Evolutionary conservation across 2,888 invertebrate genomes (phyloP), one percentile per base, ranked within the genome.

Genomic region (Euzophera pinguis): DNA sequence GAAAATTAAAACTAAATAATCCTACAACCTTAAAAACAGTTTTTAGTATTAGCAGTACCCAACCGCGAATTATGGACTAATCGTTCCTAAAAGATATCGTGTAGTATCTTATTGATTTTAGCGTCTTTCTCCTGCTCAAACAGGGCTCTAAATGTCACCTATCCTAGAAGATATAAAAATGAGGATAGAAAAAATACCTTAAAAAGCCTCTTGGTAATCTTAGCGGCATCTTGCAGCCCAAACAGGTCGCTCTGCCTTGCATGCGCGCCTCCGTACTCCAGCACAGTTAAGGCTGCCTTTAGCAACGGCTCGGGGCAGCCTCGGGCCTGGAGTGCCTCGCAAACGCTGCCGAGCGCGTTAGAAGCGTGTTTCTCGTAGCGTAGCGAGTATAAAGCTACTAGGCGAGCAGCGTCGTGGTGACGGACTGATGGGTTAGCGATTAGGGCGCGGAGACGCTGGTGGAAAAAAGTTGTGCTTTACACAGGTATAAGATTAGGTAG

Each of bases 301-400:
- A 92, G 78, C 47, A 92, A 78, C 54, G 88, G 89, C 34, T 95
- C 94, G n/a, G 93, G 85, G 14, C 95, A 92, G n/a, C 94, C 94
- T 53, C 95, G 91, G 59, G 91, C 92, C 69, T 93, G 93, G 54
- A 98, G 91, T 42, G 94, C 89, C 42, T 95, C 94, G 53, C 96
- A 82, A 12, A 99, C 92, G 0, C 94, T 93, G 0, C 92, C 91
- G 16, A 97, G 93, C 5, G 81, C 81, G 80, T 97, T 97, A 79
- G 93, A 96, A 50, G 95, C 93, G 80, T 98, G 95, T 62, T 95
- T 95, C 84, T 98, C 98, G 83, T 99, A 99, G 29, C 97, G 94
- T 14, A 99, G 89, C 0, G 97, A 97, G 88, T 99, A 99, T 27
- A 99, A 83, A 81, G 98, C 94, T 0, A 99, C 98, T 52, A 99